Conservation (phyloP, 2,797 vertebrate genomes). For the Buceros bicornis region DNA sequence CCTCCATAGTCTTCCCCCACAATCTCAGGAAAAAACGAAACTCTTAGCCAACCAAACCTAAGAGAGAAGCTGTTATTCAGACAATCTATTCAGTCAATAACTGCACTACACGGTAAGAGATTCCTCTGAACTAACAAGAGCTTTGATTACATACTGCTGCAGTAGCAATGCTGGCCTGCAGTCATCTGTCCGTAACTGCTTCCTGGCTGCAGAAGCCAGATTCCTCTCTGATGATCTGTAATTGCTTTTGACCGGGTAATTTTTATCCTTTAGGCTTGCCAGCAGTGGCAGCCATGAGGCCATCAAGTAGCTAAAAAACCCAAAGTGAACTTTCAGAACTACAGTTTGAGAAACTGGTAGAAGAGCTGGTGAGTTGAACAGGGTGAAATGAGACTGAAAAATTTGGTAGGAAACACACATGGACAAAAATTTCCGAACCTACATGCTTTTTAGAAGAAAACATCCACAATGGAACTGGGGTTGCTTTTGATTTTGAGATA, state of each 20-base stretch:
- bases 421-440: not conserved
- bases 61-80: constrained; percentile 11
- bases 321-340: not conserved
- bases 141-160: constrained; percentile 30
- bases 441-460: not conserved
- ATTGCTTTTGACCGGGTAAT: constrained; percentile 18
- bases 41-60: not conserved
- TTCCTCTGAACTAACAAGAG: constrained; percentile 39
- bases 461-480: not conserved
- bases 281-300: not conserved
- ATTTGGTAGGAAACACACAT: not conserved
- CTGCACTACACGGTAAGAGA: not conserved
- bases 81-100: not conserved
- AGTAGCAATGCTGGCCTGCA: not conserved
- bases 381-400: not conserved
- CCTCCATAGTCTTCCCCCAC: not conserved
- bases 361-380: not conserved
- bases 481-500: not conserved
- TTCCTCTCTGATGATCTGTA: constrained; percentile 32
- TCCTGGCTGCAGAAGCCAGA: constrained; percentile 29
- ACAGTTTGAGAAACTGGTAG: not conserved
- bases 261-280: constrained; percentile 24
- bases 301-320: not conserved
- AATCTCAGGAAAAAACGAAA: not conserved
- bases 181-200: not conserved